phyloP scores from a whole-genome alignment of 2,113 vertebrate genomes.

The Mustela nigripes region DNA sequence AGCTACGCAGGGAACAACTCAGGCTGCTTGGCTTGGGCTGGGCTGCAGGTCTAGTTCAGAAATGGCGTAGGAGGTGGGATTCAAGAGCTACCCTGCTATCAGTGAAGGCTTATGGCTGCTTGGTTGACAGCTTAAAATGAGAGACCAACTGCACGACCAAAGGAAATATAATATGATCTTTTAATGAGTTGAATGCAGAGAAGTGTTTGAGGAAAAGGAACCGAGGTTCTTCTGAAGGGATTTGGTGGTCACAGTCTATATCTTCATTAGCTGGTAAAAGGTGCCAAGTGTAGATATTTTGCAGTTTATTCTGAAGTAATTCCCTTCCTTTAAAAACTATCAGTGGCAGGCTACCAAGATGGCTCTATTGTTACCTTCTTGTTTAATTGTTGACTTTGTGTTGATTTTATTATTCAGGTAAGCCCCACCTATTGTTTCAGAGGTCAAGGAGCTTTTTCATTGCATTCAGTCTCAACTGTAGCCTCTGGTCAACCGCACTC shows the following conservation, averaged over 20 bases:
- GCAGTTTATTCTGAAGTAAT: slow-evolving; percentile 58
- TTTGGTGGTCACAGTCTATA: background rate
- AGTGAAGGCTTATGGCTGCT: background rate
- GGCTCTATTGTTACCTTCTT: slow-evolving; percentile 53
- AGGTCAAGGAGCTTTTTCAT: slow-evolving; percentile 71
- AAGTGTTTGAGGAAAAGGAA: background rate
- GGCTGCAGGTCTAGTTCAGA: background rate
- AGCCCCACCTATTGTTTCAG: slow-evolving; percentile 73
- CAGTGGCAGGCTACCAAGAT: slow-evolving; percentile 39
- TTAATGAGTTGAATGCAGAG: slow-evolving; percentile 38
- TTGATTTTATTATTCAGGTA: slow-evolving; percentile 72
- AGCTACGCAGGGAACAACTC: background rate
- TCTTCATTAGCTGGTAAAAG: background rate
- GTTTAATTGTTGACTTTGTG: slow-evolving; percentile 68
- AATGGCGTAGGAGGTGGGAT: background rate
- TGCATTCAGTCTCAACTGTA: slow-evolving; percentile 60
- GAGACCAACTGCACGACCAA: background rate
- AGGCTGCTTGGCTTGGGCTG: background rate
- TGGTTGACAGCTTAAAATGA: background rate
- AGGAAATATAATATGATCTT: slow-evolving; percentile 29
- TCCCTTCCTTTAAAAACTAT: slow-evolving; percentile 58
- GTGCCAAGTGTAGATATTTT: background rate
- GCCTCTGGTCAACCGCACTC: slow-evolving; percentile 33
- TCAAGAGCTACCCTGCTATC: background rate
- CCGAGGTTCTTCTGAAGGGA: background rate